Evolutionary conservation across 92 coral and sea anemone genomes (phyloP), one percentile per base, ranked within the genome.

Genomic region (Phenganax stokvisi): DNA sequence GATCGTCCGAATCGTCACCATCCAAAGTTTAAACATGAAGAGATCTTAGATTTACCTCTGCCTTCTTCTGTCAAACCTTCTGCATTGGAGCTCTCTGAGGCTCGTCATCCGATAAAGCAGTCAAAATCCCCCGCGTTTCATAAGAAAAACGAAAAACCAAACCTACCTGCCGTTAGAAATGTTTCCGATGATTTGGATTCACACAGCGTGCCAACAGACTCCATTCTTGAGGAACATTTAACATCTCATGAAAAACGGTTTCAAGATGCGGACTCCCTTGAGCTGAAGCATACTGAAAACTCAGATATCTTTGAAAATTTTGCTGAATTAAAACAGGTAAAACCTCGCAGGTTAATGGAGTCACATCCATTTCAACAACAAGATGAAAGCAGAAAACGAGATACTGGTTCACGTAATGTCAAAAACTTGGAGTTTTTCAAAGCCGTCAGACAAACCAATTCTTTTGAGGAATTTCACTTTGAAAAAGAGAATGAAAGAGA

Each of bases 1-100:
- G 83, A 79, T 63, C 83, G 71, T 29, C 83, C 83, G 6, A 63
- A 56, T 27, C 83, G 69, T 25, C 67, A 56, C 54, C 71, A 77
- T 17, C 69, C 83, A 61, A 79, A 79, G 65, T 79, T 63, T 27
- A 79, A 79, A 79, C 15, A 65, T 17, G 83, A 79, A 79, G 83
- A 79, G 27, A 65, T 79, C 47, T 25, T 79, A 60, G 83, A 79
- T 51, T 65, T 79, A 56, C 83, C 83, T 8, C 31, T 63, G 58
- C 74, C 83, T 12, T 79, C 74, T 10, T 63, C 83, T 8, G 52
- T 51, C 5, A 63, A 63, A 29, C 83, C 83, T 52, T 79, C 83
- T 17, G 65, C 25, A 29, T 25, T 79, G 37, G 83, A 79, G n/a
- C 54, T 79, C 15, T 67, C 73, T 16, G 74, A 69, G 3, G 83